Conservation (phyloP, 1,140 invertebrate species). For the Brachionus koreanus region DNA sequence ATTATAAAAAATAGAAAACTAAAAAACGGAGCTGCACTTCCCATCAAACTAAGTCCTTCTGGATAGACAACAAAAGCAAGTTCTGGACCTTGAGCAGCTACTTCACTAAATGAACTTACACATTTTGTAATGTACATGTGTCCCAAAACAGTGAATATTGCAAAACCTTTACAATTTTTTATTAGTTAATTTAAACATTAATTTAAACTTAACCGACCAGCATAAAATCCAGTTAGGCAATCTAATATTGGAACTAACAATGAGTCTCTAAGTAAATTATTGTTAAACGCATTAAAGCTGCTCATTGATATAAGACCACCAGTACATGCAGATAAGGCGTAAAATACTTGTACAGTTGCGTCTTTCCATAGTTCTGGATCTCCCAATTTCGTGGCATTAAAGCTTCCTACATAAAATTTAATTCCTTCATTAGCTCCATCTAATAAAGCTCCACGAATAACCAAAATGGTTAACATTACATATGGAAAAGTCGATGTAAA, state of each 20-base stretch:
- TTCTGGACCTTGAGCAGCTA: constrained; percentile 70
- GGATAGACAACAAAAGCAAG: constrained; percentile 95
- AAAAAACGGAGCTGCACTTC: constrained; percentile 84
- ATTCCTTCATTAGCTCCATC: constrained; percentile 73
- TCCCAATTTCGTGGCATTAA: background rate
- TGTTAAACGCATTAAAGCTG: constrained; percentile 88
- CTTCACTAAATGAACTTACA: constrained; percentile 43
- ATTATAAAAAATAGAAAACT: constrained; percentile 96
- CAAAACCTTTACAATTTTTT: constrained; percentile 59
- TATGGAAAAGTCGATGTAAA: constrained; percentile 70
- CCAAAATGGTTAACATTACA: constrained; percentile 68
- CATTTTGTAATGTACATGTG: constrained; percentile 56
- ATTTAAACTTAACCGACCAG: constrained; percentile 9
- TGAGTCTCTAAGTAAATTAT: constrained; percentile 67
- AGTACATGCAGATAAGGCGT: constrained; percentile 82
- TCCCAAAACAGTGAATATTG: constrained; percentile 81
- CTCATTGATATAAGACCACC: constrained; percentile 88
- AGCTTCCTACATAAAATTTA: constrained; percentile 58
- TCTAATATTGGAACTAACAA: constrained; percentile 37
- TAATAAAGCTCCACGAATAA: constrained; percentile 69
- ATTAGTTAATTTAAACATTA: background rate
- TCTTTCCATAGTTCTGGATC: constrained; percentile 51
- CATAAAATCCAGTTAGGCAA: constrained; percentile 46
- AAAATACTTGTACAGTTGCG: constrained; percentile 72
- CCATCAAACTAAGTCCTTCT: constrained; percentile 63